Base-by-base conservation (phyloP, 2,888 invertebrate genomes). In the Drosophila mimetica region DNA sequence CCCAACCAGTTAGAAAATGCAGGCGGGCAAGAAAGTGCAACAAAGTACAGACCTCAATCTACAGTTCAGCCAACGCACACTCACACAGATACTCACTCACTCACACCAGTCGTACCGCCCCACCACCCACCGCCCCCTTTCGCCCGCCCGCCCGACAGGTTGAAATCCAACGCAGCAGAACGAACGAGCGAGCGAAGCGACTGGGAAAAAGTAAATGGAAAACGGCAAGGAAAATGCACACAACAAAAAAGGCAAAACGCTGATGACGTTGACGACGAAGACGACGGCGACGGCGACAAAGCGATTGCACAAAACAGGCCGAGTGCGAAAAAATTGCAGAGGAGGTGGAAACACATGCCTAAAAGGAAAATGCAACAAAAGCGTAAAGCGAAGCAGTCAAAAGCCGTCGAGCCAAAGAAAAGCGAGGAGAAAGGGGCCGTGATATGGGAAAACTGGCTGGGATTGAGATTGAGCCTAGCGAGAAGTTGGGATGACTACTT, bases 101-200 rank as follows among this genome's bases (percentile, higher is more conserved):
- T 32, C 30, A n/a, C 46, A 25, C 30, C 11, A 5, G 2, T 14
- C 25, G n/a, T 3, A 1, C 4, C 20, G 8, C 54, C 30, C 39
- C 36, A n/a, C 32, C 42, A 42, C 37, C 37, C 30, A 20, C 39
- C 42, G 25, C 11, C n/a, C 18, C 59, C 47, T 50, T 20, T 41
- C 64, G 42, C 50, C 74, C 76, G 42, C 50, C 74, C 76, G 65
- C 73, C 71, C 77, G 78, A 75, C 84, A 86, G 84, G 84, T 86
- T 85, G 87, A 88, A 87, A 87, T 86, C 74, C 78, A 87, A 88
- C 88, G 83, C 87, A 87, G 87, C 83, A 88, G 81, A 86, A 83
- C 86, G 77, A 85, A 70, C 61, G 66, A 63, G 73, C 83, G 72
- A 81, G 58, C 69, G 79, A 86, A 76, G 82, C 75, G 81, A 77